Evolutionary conservation across 2,113 vertebrate genomes (phyloP).

Genomic region (Xiphophorus maculatus): DNA sequence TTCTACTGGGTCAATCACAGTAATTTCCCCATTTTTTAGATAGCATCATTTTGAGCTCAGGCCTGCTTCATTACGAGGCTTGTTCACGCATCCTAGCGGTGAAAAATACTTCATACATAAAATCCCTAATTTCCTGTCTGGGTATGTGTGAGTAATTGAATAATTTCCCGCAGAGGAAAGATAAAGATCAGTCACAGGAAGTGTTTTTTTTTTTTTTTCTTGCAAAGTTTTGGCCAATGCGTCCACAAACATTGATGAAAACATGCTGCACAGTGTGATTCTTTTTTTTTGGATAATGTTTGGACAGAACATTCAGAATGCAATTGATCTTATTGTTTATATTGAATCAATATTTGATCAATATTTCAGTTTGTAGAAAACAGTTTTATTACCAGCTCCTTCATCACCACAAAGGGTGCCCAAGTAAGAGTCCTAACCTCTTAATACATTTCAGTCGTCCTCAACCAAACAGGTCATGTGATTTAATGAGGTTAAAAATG

Average conservation of each 20-base stretch:
- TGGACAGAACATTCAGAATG: not conserved
- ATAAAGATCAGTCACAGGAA: constrained; percentile 58
- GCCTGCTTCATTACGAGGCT: constrained; percentile 72
- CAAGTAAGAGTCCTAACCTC: too few relatives aligned
- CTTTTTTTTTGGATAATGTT: not conserved
- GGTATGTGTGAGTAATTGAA: constrained; percentile 76
- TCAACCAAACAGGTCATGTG: too few relatives aligned
- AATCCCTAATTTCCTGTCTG: constrained; percentile 78
- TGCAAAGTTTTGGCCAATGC: constrained; percentile 17
- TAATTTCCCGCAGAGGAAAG: constrained; percentile 72
- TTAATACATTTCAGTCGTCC: too few relatives aligned
- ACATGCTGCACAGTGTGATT: not conserved
- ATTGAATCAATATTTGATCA: not conserved
- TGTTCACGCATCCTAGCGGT: constrained; percentile 51
- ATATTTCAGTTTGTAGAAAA: too few relatives aligned
- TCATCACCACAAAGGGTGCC: too few relatives aligned
- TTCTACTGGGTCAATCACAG: constrained; percentile 42
- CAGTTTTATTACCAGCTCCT: too few relatives aligned
- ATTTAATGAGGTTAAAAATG: too few relatives aligned
- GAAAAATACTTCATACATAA: constrained; percentile 76
- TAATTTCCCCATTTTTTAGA: constrained; percentile 49
- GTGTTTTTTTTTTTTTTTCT: not conserved
- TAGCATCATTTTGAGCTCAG: constrained; percentile 67
- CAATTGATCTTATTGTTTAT: not conserved
- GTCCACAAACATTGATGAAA: constrained; percentile 17